Percentiles rank a stretch among this genome's conserved stretches.
Evolutionary conservation across 2,888 invertebrate species (phyloP).

Genomic region (Drosophila ustulata): DNA sequence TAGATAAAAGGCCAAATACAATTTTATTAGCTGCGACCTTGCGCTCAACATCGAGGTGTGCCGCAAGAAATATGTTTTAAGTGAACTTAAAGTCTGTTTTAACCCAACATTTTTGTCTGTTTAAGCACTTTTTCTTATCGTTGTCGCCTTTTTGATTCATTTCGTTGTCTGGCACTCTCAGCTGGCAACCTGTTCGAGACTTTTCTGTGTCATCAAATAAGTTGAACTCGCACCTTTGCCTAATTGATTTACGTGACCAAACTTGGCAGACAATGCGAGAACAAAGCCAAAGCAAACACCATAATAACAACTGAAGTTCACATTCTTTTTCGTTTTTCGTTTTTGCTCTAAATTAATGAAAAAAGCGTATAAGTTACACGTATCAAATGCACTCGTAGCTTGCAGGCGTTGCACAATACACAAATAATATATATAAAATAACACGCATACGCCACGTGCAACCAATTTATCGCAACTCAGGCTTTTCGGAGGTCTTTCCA

Average conservation of each 20-base stretch:
- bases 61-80: conserved; percentile 5
- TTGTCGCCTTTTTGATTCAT: conserved; percentile 5
- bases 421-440: conserved; percentile 6
- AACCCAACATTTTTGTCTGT: not conserved
- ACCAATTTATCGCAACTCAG: conserved; percentile 38
- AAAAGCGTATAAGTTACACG: conserved; percentile 35
- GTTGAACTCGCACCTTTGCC: conserved; percentile 46
- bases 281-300: conserved; percentile 3
- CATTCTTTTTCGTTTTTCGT: conserved; percentile 10
- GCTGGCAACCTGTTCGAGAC: conserved; percentile 25
- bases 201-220: conserved; percentile 43
- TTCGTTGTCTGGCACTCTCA: conserved; percentile 25
- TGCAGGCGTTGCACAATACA: conserved; percentile 43
- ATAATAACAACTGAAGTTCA: conserved; percentile 25
- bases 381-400: conserved; percentile 19
- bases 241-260: conserved; percentile 77
- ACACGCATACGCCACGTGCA: conserved; percentile 51
- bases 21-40: conserved; percentile 50
- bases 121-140: conserved; percentile 15
- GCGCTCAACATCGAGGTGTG: conserved; percentile 30
- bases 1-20: conserved; percentile 39
- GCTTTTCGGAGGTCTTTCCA: not conserved
- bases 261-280: conserved; percentile 61
- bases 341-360: conserved; percentile 35
- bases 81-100: conserved; percentile 10